A percentile compares a stretch with the other conserved stretches of the same genome.
Conservation (phyloP, 2,888 invertebrate species). For the Torymus auratus region DNA sequence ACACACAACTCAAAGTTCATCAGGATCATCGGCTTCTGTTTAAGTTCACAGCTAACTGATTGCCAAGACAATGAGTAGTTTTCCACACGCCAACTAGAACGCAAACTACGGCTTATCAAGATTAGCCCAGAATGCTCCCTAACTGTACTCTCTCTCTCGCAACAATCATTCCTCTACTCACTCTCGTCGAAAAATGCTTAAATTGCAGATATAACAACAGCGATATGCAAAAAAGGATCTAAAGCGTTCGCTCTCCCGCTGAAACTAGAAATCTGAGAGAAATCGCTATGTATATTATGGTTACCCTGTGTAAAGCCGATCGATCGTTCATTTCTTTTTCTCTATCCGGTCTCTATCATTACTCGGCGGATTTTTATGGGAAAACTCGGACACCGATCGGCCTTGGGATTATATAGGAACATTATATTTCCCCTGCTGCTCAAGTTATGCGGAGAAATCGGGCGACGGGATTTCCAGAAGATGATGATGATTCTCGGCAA, state of each 20-base stretch:
- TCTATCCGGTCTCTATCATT: constrained; percentile 57
- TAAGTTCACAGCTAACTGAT: too few species aligned
- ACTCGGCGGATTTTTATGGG: constrained; percentile 32
- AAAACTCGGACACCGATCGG: constrained; percentile 57
- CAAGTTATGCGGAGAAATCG: constrained; percentile 50
- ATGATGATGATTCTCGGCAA: too few species aligned
- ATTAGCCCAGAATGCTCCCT: background rate
- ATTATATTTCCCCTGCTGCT: constrained; percentile 22
- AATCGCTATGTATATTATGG: constrained; percentile 58
- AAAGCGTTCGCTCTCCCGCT: background rate
- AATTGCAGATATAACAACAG: background rate
- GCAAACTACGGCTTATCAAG: background rate
- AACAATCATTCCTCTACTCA: background rate
- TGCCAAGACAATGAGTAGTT: constrained; percentile 6
- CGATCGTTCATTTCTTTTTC: constrained; percentile 42
- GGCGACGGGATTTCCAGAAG: too few species aligned
- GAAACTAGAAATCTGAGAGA: constrained; percentile 51
- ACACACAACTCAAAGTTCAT: too few species aligned
- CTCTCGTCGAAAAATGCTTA: constrained; percentile 11
- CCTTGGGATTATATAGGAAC: constrained; percentile 28
- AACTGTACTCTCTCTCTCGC: constrained; percentile 2
- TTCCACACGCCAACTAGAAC: constrained; percentile 8
- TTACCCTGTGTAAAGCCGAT: constrained; percentile 58
- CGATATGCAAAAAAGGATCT: background rate
- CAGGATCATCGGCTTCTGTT: too few species aligned